Evolutionary conservation across 2,797 vertebrate species (phyloP).

Genomic region (Carapus acus): DNA sequence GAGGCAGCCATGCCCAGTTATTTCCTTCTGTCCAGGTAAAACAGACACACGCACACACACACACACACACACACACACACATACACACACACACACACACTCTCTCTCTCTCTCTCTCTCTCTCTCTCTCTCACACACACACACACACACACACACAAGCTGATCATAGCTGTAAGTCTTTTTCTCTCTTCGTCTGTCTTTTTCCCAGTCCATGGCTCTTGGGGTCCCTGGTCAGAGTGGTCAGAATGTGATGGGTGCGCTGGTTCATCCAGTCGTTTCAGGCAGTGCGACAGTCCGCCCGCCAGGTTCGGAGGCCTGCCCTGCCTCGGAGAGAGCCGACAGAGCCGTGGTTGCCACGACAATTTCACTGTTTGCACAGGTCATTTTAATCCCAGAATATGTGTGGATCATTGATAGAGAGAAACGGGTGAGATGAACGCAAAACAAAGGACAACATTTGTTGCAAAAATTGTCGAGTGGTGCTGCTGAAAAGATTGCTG

Average conservation of each 20-base stretch:
- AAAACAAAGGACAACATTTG: background rate
- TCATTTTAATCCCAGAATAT: conserved; percentile 39
- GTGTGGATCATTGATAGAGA: background rate
- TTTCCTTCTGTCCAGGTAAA: conserved; percentile 77
- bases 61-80: too few relatives aligned
- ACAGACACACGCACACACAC: background rate
- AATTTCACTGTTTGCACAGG: conserved; percentile 75
- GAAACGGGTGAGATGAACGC: background rate
- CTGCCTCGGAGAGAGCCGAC: conserved; percentile 73
- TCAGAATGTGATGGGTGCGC: conserved; percentile 72
- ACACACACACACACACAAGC: too few relatives aligned
- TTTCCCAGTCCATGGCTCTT: conserved; percentile 74
- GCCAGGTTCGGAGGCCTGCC: conserved; percentile 76
- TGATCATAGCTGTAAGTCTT: too few relatives aligned
- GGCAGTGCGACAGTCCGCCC: conserved; percentile 76
- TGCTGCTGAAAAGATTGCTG: conserved; percentile 1
- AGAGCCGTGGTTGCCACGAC: conserved; percentile 74
- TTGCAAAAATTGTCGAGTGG: too few relatives aligned
- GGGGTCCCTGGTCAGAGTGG: conserved; percentile 80
- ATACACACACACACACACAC: background rate
- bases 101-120: background rate
- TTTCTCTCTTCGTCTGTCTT: background rate
- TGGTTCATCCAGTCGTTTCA: conserved; percentile 67
- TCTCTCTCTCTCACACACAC: background rate
- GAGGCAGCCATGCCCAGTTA: conserved; percentile 71